Conservation (phyloP, 2,113 vertebrate species). For the Elanus axillaris region DNA sequence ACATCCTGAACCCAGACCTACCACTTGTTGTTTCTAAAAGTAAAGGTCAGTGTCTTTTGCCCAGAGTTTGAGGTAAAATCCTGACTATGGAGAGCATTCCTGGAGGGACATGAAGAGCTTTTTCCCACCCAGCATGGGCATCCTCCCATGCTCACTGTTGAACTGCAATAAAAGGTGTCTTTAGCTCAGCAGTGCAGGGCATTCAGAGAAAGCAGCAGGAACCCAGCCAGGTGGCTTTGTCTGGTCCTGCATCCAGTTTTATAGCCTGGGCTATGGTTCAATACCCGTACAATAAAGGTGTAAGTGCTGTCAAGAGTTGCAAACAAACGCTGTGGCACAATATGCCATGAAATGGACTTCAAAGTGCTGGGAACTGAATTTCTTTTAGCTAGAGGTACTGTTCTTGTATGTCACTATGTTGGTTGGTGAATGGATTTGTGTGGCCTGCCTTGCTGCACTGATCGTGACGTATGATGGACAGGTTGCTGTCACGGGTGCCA, state of each 20-base stretch:
- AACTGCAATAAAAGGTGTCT: not conserved
- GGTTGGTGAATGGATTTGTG: not conserved
- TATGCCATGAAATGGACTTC: not conserved
- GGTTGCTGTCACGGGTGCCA: not conserved
- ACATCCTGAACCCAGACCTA: not conserved
- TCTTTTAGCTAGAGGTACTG: not conserved
- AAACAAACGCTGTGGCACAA: not conserved
- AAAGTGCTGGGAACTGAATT: not conserved
- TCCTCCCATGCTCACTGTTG: not conserved
- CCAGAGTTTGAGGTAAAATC: not conserved
- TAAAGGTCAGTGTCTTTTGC: not conserved
- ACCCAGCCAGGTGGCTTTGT: not conserved
- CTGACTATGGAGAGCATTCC: not conserved
- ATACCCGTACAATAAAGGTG: not conserved
- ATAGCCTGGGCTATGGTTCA: fast-evolving
- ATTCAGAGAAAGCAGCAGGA: not conserved
- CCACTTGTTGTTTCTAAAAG: not conserved
- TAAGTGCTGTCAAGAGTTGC: not conserved
- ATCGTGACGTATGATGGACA: fast-evolving
- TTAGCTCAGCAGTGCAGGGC: not conserved
- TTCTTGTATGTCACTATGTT: not conserved
- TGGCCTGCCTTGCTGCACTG: not conserved
- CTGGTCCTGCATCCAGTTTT: not conserved
- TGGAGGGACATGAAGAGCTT: not conserved
- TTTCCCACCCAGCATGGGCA: not conserved